phyloP scores from a whole-genome alignment of 2,113 vertebrate genomes.

The Mustela nigripes region DNA sequence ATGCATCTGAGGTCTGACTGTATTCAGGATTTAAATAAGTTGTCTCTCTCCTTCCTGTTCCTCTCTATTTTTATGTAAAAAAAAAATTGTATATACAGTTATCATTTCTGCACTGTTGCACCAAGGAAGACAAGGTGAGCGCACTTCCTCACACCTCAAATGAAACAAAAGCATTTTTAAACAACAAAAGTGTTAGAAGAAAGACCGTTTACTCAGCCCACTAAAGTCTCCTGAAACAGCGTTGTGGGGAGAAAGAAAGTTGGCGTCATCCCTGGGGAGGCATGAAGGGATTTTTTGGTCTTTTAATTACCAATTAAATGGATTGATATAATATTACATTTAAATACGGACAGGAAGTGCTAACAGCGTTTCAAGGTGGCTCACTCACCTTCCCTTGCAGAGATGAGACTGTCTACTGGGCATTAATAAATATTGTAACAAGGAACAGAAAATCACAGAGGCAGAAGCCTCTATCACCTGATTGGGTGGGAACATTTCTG shows the following conservation, averaged over 20 bases:
- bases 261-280: background rate
- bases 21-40: conserved; percentile 94
- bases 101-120: conserved; percentile 89
- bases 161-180: conserved; percentile 88
- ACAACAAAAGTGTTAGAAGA: conserved; percentile 86
- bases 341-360: conserved; percentile 39
- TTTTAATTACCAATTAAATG: conserved; percentile 75
- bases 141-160: conserved; percentile 86
- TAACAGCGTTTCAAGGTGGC: conserved; percentile 58
- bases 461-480: conserved; percentile 53
- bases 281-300: conserved; percentile 63
- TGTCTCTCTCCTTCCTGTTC: conserved; percentile 85
- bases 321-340: conserved; percentile 25
- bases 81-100: conserved; percentile 87
- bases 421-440: background rate
- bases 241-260: conserved; percentile 62
- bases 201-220: conserved; percentile 85
- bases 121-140: conserved; percentile 88
- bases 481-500: background rate
- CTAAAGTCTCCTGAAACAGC: conserved; percentile 77
- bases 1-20: conserved; percentile 93
- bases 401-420: conserved; percentile 56
- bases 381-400: conserved; percentile 49
- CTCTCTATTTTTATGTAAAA: conserved; percentile 85
- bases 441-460: conserved; percentile 64